Base-by-base conservation (phyloP, 2,113 vertebrate genomes). In the Labeo rohita region DNA sequence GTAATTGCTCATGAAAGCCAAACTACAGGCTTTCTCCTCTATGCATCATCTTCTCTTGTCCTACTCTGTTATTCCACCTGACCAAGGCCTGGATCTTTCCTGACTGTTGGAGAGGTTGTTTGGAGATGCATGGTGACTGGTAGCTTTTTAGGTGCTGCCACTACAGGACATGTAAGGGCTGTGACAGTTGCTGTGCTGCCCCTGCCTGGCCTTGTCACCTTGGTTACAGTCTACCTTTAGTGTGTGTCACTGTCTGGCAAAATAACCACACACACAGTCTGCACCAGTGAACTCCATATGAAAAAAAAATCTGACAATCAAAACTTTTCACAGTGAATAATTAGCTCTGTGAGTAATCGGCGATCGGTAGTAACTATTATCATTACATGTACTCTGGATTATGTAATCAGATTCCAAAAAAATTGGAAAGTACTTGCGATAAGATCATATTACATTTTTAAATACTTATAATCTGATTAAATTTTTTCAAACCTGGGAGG, bases 161-260 rank as follows among this genome's bases (percentile, higher is more conserved):
- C 83, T 9, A 73, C 8, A 80, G 85, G 87, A 90, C 21, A 76
- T 86, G 89, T 87, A 87, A 72, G 59, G 73, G 49, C 91, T 91
- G 90, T 94, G 93, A 94, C 93, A 93, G 59, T 72, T 4, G 80
- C 91, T 92, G 89, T 91, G 91, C 90, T 21, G 84, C 80, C 80
- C 74, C 86, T 82, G 90, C 88, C 86, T 82, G 75, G 80, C 85
- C 84, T 84, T 59, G 89, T 92, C 93, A 84, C 89, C 85, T 13
- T 84, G 59, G 90, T 65, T 88, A 90, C 75, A 8, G 50, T 6
- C 45, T 66, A 74, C 88, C 84, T 76, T 52, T 9, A 12, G 47
- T 52, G 47, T 50, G 81, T 86, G 84, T 85, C 89, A 90, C 77
- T 86, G 75, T 66, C 78, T 66, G 18, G 45, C 49, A 84, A 78